Percentiles rank a stretch among this genome's conserved stretches.
These are phyloP conservation scores for Craterocephalus amniculus DNA, from an alignment of 2,797 vertebrate species.

Conservation along the genomic window DNA sequence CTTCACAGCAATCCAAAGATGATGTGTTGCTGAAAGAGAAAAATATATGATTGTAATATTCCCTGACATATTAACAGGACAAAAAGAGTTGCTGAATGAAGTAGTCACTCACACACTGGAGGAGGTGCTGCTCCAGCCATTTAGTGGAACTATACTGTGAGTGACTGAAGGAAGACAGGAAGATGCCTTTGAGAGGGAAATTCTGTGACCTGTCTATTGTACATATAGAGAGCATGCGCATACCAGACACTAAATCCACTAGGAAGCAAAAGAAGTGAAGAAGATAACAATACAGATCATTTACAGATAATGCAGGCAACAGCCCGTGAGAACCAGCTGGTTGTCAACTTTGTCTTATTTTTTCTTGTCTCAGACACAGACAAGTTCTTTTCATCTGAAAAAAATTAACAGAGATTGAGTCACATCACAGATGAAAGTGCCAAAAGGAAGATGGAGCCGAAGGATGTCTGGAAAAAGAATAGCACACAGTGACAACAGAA, in stretches of 20 bases:
- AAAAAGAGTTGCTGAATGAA: conserved; percentile 12
- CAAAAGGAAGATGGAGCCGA: too few species aligned
- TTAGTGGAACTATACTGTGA: conserved; percentile 86
- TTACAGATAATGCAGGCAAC: not conserved
- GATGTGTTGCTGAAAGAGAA: conserved; percentile 66
- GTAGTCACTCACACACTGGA: conserved; percentile 79
- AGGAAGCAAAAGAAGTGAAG: conserved; percentile 88
- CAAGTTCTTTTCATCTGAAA: conserved; percentile 28
- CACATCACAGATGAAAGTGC: conserved; percentile 57
- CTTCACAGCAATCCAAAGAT: conserved; percentile 71
- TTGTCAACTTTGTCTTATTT: not conserved
- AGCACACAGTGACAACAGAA: conserved; percentile 68
- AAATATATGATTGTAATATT: conserved; percentile 17
- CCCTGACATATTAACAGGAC: conserved; percentile 14
- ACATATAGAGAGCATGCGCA: not conserved
- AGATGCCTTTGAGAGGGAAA: conserved; percentile 2
- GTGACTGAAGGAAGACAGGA: conserved; percentile 73
- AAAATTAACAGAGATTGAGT: conserved; percentile 66
- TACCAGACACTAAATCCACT: conserved; percentile 91
- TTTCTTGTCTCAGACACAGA: too few species aligned
- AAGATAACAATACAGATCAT: conserved; percentile 59
- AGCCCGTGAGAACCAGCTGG: not conserved
- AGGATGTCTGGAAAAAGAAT: too few species aligned
- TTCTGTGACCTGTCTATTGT: not conserved
- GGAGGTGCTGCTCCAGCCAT: conserved; percentile 76